phyloP scores from a whole-genome alignment of 2,888 invertebrate species.

The Lasioglossum villosulum region DNA sequence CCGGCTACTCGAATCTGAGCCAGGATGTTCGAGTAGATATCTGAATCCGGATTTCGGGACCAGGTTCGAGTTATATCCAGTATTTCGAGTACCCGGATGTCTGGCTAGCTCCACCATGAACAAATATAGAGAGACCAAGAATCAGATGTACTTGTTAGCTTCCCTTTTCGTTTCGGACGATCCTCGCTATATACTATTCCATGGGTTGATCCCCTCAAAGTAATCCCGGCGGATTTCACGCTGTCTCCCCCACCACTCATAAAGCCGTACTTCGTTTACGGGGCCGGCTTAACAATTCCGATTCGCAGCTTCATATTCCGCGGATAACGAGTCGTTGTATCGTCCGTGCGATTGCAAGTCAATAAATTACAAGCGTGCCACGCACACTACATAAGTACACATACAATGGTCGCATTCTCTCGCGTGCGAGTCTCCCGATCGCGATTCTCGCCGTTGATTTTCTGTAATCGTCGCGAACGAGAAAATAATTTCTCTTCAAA shows the following conservation, averaged over 20 bases:
- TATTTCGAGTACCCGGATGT: not conserved
- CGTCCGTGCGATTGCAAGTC: conserved; percentile 61
- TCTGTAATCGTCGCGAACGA: conserved; percentile 55
- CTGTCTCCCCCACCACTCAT: conserved; percentile 17
- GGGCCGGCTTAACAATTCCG: conserved; percentile 34
- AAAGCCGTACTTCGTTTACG: conserved; percentile 33
- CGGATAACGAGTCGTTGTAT: conserved; percentile 48
- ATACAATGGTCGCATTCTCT: not conserved
- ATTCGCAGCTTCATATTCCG: conserved; percentile 39
- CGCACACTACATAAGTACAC: not conserved
- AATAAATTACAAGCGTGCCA: conserved; percentile 39
- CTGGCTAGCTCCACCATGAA: not conserved
- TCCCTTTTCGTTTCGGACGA: not conserved
- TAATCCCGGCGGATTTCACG: conserved; percentile 39
- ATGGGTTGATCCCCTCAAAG: conserved; percentile 13
- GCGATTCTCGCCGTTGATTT: conserved; percentile 34
- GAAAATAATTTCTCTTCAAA: conserved; percentile 59
- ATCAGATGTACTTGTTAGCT: not conserved
- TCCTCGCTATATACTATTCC: not conserved
- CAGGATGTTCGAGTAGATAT: not conserved
- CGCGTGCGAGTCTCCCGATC: not conserved
- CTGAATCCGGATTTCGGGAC: conserved; percentile 1
- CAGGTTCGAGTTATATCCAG: not conserved
- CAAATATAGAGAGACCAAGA: not conserved
- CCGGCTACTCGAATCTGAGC: not conserved